A percentile compares a stretch with the other conserved stretches of the same genome.
These are phyloP conservation scores for Chaunax sp. DNA, from an alignment of 2,797 vertebrate species.

Conservation along the genomic window DNA sequence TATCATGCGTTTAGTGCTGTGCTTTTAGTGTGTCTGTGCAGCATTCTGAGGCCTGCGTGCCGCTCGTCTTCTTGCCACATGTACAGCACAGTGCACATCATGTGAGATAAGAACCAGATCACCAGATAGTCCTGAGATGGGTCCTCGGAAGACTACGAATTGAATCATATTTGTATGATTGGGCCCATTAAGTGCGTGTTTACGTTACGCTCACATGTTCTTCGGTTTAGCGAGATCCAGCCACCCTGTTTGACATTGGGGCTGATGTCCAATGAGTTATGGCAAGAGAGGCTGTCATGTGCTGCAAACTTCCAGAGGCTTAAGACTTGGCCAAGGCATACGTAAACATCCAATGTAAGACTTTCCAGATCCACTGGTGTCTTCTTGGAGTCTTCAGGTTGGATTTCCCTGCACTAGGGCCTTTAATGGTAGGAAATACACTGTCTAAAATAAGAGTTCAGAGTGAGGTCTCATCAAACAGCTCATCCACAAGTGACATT, in stretches of 20 bases:
- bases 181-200: slow-evolving; percentile 56
- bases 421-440: slow-evolving; percentile 76
- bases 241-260: slow-evolving; percentile 61
- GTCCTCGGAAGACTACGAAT: slow-evolving; percentile 20
- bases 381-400: slow-evolving; percentile 64
- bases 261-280: slow-evolving; percentile 65
- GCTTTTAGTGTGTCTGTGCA: background rate
- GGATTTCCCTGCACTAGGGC: slow-evolving; percentile 64
- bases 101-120: slow-evolving; percentile 64
- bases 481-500: slow-evolving; percentile 12
- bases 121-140: slow-evolving; percentile 29
- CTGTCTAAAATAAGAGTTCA: slow-evolving; percentile 61
- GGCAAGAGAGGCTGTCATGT: slow-evolving; percentile 62
- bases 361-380: slow-evolving; percentile 79
- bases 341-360: slow-evolving; percentile 82
- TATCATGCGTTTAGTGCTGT: background rate
- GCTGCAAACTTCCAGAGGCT: slow-evolving; percentile 80
- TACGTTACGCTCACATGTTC: slow-evolving; percentile 50
- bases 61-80: slow-evolving; percentile 9
- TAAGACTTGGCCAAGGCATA: slow-evolving; percentile 69
- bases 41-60: slow-evolving; percentile 8
- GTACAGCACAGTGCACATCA: slow-evolving; percentile 10
- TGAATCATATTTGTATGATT: slow-evolving; percentile 39
- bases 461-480: slow-evolving; percentile 25
- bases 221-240: slow-evolving; percentile 49